A percentile compares a stretch with the other conserved stretches of the same genome.
Evolutionary conservation across 2,888 invertebrate species (phyloP).

Genomic region (Drosophila stalkeri): DNA sequence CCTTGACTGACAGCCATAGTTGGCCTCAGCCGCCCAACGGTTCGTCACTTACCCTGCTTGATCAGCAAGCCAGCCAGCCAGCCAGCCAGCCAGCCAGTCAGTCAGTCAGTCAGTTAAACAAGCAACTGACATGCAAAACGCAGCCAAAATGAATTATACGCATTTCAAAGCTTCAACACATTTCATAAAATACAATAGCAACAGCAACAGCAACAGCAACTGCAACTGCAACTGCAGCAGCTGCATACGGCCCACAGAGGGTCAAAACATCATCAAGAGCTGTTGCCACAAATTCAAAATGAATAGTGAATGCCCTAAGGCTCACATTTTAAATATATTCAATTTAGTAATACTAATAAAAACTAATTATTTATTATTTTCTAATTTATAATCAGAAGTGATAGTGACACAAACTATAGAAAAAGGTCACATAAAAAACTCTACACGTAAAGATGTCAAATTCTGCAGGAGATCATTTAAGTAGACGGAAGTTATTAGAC

Average conservation of each 20-base stretch:
- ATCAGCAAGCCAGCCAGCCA: conserved; percentile 25
- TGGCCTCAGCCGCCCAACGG: conserved; percentile 40
- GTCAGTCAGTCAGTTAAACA: conserved; percentile 22
- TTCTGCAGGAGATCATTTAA: too few relatives aligned
- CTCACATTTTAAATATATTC: conserved; percentile 7
- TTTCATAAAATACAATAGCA: conserved; percentile 52
- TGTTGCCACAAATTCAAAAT: conserved; percentile 42
- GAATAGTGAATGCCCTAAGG: conserved; percentile 54
- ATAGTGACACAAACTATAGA: too few relatives aligned
- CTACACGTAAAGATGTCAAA: too few relatives aligned
- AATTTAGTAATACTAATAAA: background rate
- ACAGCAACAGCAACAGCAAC: conserved; percentile 10
- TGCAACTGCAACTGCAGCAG: conserved; percentile 14
- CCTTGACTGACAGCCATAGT: conserved; percentile 56
- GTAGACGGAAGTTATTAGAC: too few relatives aligned
- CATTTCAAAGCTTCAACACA: conserved; percentile 73
- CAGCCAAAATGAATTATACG: conserved; percentile 73
- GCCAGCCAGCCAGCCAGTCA: conserved; percentile 5
- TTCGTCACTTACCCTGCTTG: conserved; percentile 44
- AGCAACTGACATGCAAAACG: conserved; percentile 47
- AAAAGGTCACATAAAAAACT: too few relatives aligned
- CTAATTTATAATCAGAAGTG: too few relatives aligned
- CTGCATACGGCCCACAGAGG: conserved; percentile 17
- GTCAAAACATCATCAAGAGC: conserved; percentile 28
- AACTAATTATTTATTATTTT: too few relatives aligned